phyloP scores from a whole-genome alignment of 2,888 invertebrate genomes.

The Anthophora plumipes region DNA sequence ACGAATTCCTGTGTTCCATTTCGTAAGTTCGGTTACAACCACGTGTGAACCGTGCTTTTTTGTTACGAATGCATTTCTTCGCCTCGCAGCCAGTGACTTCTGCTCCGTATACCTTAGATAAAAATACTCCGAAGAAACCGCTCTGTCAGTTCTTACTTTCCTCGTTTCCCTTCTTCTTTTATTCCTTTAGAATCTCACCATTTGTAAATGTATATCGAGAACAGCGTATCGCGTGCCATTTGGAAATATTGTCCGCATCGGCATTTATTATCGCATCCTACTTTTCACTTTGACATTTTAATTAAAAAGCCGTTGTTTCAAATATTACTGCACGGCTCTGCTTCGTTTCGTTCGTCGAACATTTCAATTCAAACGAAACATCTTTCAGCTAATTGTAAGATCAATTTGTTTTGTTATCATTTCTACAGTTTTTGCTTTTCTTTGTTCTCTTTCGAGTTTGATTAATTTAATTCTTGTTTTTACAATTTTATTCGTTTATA shows the following conservation, averaged over 20 bases:
- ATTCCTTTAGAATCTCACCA: constrained; percentile 40
- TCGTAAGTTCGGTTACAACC: constrained; percentile 25
- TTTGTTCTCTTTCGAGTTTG: no score
- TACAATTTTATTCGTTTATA: no score
- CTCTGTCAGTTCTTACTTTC: constrained; percentile 42
- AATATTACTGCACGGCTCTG: no score
- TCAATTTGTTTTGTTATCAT: no score
- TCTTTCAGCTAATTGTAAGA: no score
- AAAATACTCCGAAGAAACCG: constrained; percentile 64
- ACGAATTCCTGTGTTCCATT: constrained; percentile 26
- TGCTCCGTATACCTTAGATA: constrained; percentile 61
- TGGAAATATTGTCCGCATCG: constrained; percentile 60
- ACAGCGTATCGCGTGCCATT: constrained; percentile 64
- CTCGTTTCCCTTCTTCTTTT: constrained; percentile 10
- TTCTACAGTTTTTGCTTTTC: no score
- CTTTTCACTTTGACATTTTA: neutral
- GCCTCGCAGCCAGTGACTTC: constrained; percentile 16
- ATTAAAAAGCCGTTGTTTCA: neutral
- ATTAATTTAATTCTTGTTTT: no score
- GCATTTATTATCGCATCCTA: constrained; percentile 68
- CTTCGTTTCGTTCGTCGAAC: no score
- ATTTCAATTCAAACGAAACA: no score
- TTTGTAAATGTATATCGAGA: constrained; percentile 59
- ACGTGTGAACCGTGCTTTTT: constrained; percentile 51
- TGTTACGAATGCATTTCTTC: constrained; percentile 28